Base-by-base conservation (phyloP, 1,140 invertebrate genomes). In the Carposina sasakii region DNA sequence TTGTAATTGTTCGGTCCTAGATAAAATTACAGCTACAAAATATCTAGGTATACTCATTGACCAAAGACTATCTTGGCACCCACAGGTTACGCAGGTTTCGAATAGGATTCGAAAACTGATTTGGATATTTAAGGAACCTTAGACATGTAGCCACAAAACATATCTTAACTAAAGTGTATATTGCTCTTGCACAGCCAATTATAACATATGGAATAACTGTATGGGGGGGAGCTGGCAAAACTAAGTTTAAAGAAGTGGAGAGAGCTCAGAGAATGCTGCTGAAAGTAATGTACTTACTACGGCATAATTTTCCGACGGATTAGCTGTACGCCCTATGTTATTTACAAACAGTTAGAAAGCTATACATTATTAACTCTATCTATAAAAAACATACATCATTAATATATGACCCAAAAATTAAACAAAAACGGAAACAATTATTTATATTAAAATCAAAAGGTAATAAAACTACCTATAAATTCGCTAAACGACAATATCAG, bases 221-320 rank as follows among this genome's bases (percentile, higher is more conserved):
- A 17, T 37, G 34, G 34, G 34, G 34, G 17, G 34, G 34, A 5
- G 34, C 34, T 3, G 4, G 8, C 8, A 37, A 37, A 37, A 5
- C 34, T 17, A 4, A 19, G 8, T 37, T 37, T 20, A 4, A 19
- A 37, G 4, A 37, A 5, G 34, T 37, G 5, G 34, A 37, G 20
- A 16, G 34, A 4, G 34, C 34, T 4, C 34, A 37, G 17, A 10
- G 30, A n/a, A 33, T 6, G 12, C 20, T 46, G n/a, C 30, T 46
- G 8, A 46, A 46, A 23, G 31, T 34, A 23, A 34, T 34, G 31
- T 26, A 16, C 16, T 47, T 37, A 13, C 36, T 37, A 31, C 24
- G 26, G 9, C 13, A 12, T 3, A n/a, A 17, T 15, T 47, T 37
- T 47, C 22, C 45, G 3, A 37, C 45, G 12, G n/a, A 9, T 10